A percentile compares a stretch with the other conserved stretches of the same genome.
Conservation (phyloP, 2,888 invertebrate species). For the Cryptosula pallasiana region DNA sequence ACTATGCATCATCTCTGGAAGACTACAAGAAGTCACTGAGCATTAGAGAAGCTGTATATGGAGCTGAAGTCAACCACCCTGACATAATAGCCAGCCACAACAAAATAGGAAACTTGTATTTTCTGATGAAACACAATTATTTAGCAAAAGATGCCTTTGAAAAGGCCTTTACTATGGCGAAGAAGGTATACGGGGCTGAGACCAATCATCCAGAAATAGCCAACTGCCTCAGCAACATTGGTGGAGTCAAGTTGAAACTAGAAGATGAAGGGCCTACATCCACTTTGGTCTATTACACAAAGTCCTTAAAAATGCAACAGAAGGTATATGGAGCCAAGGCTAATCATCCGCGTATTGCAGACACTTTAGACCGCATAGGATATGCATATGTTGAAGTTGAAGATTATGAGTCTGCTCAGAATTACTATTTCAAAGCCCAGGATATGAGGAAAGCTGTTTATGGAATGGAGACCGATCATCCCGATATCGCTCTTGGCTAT, state of each 20-base stretch:
- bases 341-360: not conserved
- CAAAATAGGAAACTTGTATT: too few species aligned
- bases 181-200: too few species aligned
- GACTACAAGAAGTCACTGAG: not conserved
- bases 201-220: too few species aligned
- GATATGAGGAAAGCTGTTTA: slow-evolving; percentile 5
- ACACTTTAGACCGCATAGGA: not conserved
- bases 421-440: not conserved
- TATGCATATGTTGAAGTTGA: not conserved
- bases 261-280: too few species aligned
- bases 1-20: not conserved
- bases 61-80: not conserved
- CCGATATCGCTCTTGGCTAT: not conserved
- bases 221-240: too few species aligned
- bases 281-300: too few species aligned
- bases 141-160: too few species aligned
- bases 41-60: not conserved
- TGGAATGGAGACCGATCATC: not conserved
- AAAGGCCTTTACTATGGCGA: too few species aligned
- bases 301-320: too few species aligned
- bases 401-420: not conserved
- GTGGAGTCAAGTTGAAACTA: too few species aligned
- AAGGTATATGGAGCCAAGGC: too few species aligned
- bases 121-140: too few species aligned
- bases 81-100: not conserved